A percentile compares a stretch with the other conserved stretches of the same genome.
Conservation (phyloP, 2,888 invertebrate species). For the Callinectes sapidus region DNA sequence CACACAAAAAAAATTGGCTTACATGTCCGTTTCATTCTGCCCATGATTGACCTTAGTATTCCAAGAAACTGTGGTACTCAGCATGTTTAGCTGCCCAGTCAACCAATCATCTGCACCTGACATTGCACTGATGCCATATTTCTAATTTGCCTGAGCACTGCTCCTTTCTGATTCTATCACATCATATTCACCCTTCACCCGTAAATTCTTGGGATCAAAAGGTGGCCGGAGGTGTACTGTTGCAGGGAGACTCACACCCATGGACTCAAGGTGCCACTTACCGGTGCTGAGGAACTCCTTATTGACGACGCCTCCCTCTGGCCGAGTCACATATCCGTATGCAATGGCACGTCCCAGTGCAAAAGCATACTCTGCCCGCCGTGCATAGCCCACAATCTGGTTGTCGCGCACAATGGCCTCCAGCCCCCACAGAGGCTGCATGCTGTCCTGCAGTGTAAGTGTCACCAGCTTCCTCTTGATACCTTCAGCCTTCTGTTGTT, state of each 20-base stretch:
- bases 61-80: background rate
- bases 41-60: background rate
- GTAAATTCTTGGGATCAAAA: constrained; percentile 87
- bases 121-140: background rate
- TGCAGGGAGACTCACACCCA: constrained; percentile 85
- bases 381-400: constrained; percentile 85
- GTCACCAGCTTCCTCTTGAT: constrained; percentile 82
- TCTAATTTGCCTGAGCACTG: background rate
- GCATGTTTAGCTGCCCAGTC: background rate
- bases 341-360: constrained; percentile 80
- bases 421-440: constrained; percentile 86
- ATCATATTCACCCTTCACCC: constrained; percentile 82
- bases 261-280: constrained; percentile 86
- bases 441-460: constrained; percentile 76
- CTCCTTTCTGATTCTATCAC: background rate
- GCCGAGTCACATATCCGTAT: constrained; percentile 78
- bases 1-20: background rate
- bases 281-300: constrained; percentile 80
- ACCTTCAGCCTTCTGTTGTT: constrained; percentile 82
- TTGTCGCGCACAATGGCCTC: constrained; percentile 86
- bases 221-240: constrained; percentile 84
- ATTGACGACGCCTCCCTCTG: constrained; percentile 59
- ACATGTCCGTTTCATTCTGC: background rate
- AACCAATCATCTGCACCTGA: background rate
- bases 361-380: constrained; percentile 88